phyloP scores from a whole-genome alignment of 1,140 invertebrate species.

The Mylabris phalerata region DNA sequence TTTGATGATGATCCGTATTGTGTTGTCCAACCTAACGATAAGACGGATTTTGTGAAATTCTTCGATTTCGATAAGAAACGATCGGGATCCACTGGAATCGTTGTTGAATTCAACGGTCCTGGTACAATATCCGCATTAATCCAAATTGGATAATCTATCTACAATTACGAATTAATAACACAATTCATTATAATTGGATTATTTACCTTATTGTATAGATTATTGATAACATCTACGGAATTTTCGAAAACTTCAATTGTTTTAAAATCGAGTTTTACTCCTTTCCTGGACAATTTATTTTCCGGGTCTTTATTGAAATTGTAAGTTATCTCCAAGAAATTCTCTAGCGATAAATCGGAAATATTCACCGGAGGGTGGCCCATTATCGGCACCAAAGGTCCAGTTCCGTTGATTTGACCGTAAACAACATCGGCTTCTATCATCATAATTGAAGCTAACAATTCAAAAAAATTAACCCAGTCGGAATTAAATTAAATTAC shows the following conservation, averaged over 20 bases:
- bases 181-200: background rate
- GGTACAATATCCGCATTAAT: conserved; percentile 81
- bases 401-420: conserved; percentile 49
- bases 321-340: conserved; percentile 59
- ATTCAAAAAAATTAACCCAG: background rate
- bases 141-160: conserved; percentile 73
- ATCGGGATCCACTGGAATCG: conserved; percentile 56
- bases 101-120: conserved; percentile 63
- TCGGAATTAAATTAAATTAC: background rate
- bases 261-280: conserved; percentile 87
- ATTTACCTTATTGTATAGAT: conserved; percentile 31
- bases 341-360: conserved; percentile 69
- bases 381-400: conserved; percentile 67
- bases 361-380: conserved; percentile 67
- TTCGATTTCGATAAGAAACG: conserved; percentile 53
- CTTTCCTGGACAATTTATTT: conserved; percentile 49
- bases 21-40: conserved; percentile 88
- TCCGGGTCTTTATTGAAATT: conserved; percentile 41
- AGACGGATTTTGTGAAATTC: conserved; percentile 56
- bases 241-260: conserved; percentile 66
- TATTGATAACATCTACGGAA: conserved; percentile 52
- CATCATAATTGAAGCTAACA: conserved; percentile 63
- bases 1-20: conserved; percentile 19
- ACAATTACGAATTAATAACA: conserved; percentile 22
- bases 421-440: conserved; percentile 82